These are phyloP conservation scores for Gonioctena quinquepunctata DNA, from an alignment of 1,140 invertebrate species.

Conservation along the genomic window DNA sequence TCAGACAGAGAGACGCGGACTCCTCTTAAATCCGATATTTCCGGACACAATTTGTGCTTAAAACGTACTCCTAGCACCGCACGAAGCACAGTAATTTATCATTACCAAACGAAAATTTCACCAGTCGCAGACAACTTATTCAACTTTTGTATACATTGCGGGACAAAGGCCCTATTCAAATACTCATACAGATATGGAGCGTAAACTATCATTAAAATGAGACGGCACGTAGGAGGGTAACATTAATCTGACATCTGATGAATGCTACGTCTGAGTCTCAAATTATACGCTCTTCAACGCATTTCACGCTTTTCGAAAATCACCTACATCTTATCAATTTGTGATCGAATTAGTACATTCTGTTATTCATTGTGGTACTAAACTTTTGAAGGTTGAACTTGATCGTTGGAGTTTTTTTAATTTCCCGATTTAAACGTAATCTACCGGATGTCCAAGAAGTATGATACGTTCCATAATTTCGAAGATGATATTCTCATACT, in stretches of 20 bases:
- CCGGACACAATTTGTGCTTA: not conserved
- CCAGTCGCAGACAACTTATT: not conserved
- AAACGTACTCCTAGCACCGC: not conserved
- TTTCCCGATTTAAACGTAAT: too few relatives aligned
- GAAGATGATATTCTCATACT: too few relatives aligned
- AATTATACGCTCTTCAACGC: conserved; percentile 4
- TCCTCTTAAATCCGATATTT: not conserved
- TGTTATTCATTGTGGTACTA: too few relatives aligned
- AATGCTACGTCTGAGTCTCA: not conserved
- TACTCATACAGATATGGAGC: not conserved
- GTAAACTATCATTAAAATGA: conserved; percentile 10
- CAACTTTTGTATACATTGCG: not conserved
- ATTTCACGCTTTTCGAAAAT: not conserved
- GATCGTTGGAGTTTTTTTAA: too few relatives aligned
- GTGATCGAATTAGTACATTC: too few relatives aligned
- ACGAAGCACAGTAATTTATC: not conserved
- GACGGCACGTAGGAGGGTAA: not conserved
- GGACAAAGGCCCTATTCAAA: not conserved
- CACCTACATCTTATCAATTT: not conserved
- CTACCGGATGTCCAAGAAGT: too few relatives aligned
- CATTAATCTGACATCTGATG: conserved; percentile 13
- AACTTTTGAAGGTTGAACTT: too few relatives aligned
- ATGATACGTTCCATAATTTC: too few relatives aligned
- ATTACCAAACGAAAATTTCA: not conserved
- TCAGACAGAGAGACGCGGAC: not conserved